Conservation (phyloP, 2,113 vertebrate species). For the Dasyurus viverrinus region DNA sequence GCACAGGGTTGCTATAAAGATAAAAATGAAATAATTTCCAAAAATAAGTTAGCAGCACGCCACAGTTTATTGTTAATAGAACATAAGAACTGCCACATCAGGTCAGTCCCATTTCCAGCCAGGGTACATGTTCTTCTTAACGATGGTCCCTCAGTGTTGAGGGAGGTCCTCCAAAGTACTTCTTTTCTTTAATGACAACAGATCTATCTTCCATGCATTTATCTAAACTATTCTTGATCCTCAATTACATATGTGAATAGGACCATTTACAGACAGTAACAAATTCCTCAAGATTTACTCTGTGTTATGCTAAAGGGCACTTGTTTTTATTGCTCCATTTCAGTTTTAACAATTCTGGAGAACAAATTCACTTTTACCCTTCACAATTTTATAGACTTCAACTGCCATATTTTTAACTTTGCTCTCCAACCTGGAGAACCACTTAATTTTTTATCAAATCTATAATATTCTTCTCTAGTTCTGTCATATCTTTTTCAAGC, state of each 20-base stretch:
- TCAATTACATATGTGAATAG: not conserved
- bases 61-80: not conserved
- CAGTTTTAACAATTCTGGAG: not conserved
- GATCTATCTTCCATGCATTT: slow-evolving; percentile 19
- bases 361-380: not conserved
- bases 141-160: slow-evolving; percentile 7
- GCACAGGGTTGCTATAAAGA: not conserved
- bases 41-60: slow-evolving; percentile 19
- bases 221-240: slow-evolving; percentile 38
- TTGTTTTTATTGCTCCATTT: slow-evolving; percentile 18
- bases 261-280: not conserved
- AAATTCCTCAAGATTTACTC: not conserved
- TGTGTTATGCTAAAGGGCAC: not conserved
- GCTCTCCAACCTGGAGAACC: not conserved
- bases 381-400: not conserved
- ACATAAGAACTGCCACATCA: slow-evolving; percentile 17
- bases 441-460: not conserved
- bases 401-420: not conserved
- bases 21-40: slow-evolving; percentile 12
- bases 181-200: not conserved
- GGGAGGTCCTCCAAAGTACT: slow-evolving; percentile 1
- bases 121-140: slow-evolving; percentile 22
- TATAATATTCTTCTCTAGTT: not conserved
- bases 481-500: slow-evolving; percentile 12
- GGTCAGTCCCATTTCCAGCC: slow-evolving; percentile 10